Conservation (phyloP, 2,888 invertebrate species). For the Palloptera scutellata region DNA sequence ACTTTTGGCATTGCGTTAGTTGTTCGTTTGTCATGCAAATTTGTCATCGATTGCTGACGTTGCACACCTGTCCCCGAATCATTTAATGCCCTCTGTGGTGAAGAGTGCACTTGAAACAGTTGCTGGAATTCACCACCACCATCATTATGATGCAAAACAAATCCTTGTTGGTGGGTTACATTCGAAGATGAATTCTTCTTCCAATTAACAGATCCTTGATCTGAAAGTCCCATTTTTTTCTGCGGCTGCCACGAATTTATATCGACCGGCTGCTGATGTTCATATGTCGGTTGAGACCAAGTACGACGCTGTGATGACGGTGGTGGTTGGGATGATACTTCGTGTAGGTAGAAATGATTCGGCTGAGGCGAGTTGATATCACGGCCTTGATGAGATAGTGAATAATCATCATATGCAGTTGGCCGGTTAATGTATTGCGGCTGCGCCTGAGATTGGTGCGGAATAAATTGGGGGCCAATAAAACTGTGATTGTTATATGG, state of each 20-base stretch:
- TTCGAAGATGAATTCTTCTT: slow-evolving; percentile 14
- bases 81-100: slow-evolving; percentile 66
- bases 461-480: slow-evolving; percentile 39
- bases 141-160: slow-evolving; percentile 76
- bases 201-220: slow-evolving; percentile 23
- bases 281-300: slow-evolving; percentile 70
- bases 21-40: slow-evolving; percentile 53
- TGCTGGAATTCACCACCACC: slow-evolving; percentile 68
- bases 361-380: slow-evolving; percentile 61
- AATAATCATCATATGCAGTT: slow-evolving; percentile 68
- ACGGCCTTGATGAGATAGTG: slow-evolving; percentile 44
- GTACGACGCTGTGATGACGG: slow-evolving; percentile 68
- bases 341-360: slow-evolving; percentile 80
- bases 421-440: slow-evolving; percentile 54
- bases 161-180: slow-evolving; percentile 56
- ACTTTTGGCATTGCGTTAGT: slow-evolving; percentile 42
- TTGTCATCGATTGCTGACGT: slow-evolving; percentile 55
- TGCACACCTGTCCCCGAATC: slow-evolving; percentile 43
- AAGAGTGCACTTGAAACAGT: slow-evolving; percentile 67
- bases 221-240: slow-evolving; percentile 39
- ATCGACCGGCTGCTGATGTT: slow-evolving; percentile 58
- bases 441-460: slow-evolving; percentile 61
- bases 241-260: slow-evolving; percentile 63
- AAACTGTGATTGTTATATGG: slow-evolving; percentile 52
- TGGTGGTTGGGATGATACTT: slow-evolving; percentile 66